Percentiles rank a stretch among this genome's conserved stretches.
These are phyloP conservation scores for Dryas iulia DNA, from an alignment of 1,140 invertebrate genomes.

Conservation along the genomic window DNA sequence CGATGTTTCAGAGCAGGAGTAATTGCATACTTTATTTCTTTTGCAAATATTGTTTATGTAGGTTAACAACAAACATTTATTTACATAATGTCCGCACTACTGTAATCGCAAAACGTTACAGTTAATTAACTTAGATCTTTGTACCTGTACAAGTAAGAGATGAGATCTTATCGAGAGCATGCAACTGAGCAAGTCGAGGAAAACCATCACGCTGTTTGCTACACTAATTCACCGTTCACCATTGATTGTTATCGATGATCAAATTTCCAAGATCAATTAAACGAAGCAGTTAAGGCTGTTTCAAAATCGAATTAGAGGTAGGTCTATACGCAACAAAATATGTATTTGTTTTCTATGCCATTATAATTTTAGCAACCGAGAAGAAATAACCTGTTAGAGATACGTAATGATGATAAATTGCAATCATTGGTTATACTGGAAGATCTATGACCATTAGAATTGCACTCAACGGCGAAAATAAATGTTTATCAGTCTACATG, in stretches of 20 bases:
- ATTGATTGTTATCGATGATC: conserved; percentile 1
- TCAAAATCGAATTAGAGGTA: conserved; percentile 1
- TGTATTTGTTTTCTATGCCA: not conserved
- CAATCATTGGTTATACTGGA: not conserved
- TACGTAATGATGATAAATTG: not conserved
- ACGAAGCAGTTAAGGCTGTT: not conserved
- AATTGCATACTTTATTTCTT: not conserved
- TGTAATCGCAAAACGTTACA: conserved; percentile 1
- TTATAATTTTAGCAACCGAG: not conserved
- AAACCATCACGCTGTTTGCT: conserved; percentile 5
- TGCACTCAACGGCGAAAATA: not conserved
- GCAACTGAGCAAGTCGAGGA: conserved; percentile 8
- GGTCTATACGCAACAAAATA: not conserved
- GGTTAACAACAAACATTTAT: conserved; percentile 9
- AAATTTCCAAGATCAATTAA: conserved; percentile 3
- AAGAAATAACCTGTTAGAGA: not conserved
- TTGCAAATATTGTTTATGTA: not conserved
- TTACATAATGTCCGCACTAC: conserved; percentile 7
- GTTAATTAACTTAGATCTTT: conserved; percentile 10
- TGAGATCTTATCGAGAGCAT: conserved; percentile 5
- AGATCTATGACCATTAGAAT: not conserved
- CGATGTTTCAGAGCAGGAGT: not conserved
- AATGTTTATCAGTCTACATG: not conserved
- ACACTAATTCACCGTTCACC: conserved; percentile 2
- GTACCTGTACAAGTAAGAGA: conserved; percentile 1